Percentiles rank a stretch among this genome's conserved stretches.
Evolutionary conservation across 2,888 invertebrate genomes (phyloP).

Genomic region (Nomada ferruginata): DNA sequence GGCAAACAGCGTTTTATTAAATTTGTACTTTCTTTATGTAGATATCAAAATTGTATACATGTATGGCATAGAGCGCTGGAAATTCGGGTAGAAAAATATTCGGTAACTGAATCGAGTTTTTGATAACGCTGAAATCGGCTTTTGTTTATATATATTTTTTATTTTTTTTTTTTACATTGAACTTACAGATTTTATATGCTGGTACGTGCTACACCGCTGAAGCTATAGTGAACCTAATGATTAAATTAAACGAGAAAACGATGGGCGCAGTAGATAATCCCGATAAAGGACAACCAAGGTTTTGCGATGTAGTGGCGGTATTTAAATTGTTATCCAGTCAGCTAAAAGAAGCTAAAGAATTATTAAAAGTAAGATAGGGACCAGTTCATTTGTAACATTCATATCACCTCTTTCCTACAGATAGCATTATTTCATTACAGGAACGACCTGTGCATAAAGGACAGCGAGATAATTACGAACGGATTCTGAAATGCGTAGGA

Average conservation of each 20-base stretch:
- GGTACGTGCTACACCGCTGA: conserved; percentile 95
- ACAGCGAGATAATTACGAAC: conserved; percentile 93
- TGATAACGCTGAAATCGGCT: background rate
- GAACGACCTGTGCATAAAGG: conserved; percentile 90
- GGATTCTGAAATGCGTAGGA: conserved; percentile 91
- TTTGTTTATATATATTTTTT: background rate
- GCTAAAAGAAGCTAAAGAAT: conserved; percentile 84
- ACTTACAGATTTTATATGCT: conserved; percentile 85
- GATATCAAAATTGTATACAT: conserved; percentile 93
- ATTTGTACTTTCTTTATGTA: conserved; percentile 50
- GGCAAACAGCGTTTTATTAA: background rate
- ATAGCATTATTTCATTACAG: conserved; percentile 74
- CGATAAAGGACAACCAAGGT: conserved; percentile 86
- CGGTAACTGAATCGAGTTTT: conserved; percentile 84
- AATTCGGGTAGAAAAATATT: conserved; percentile 91
- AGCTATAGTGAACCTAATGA: conserved; percentile 93
- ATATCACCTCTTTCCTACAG: background rate
- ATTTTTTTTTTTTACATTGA: background rate
- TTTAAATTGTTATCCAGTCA: conserved; percentile 89
- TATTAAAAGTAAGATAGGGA: conserved; percentile 81
- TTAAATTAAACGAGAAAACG: conserved; percentile 89
- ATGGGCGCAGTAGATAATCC: conserved; percentile 84
- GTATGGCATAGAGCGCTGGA: conserved; percentile 94
- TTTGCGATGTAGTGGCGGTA: conserved; percentile 89
- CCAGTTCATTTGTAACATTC: background rate